phyloP scores from a whole-genome alignment of 2,797 vertebrate genomes.

The Prunella strophiata region DNA sequence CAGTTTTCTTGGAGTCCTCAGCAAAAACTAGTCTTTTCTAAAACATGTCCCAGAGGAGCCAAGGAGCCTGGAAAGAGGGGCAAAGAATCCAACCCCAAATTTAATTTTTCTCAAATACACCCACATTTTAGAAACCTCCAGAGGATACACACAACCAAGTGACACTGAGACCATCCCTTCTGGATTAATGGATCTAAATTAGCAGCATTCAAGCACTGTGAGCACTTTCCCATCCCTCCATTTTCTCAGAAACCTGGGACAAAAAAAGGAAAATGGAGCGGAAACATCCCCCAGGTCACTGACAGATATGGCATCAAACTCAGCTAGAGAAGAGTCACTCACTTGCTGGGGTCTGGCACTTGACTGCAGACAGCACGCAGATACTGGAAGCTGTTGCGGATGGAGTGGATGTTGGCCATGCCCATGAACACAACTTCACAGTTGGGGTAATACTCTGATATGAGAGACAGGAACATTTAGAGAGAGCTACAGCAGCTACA shows the following conservation, averaged over 20 bases:
- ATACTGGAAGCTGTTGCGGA: conserved; percentile 97
- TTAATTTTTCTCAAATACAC: background rate
- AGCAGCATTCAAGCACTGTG: background rate
- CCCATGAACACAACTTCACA: conserved; percentile 99
- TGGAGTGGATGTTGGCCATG: conserved; percentile 99
- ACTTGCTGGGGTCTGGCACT: conserved; percentile 98
- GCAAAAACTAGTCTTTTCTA: background rate
- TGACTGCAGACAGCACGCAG: conserved; percentile 95
- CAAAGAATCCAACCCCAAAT: background rate
- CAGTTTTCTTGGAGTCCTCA: background rate
- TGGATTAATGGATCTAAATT: background rate
- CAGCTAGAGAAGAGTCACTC: conserved; percentile 68
- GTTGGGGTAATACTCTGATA: conserved; percentile 96
- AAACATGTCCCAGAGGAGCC: background rate
- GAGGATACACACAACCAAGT: background rate
- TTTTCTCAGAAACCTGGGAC: background rate
- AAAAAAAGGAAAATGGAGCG: background rate
- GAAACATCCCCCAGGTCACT: background rate
- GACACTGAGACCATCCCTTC: background rate
- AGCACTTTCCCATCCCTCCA: background rate
- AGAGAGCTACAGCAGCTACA: background rate
- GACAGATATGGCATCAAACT: background rate
- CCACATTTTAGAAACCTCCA: background rate
- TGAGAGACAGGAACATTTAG: background rate
- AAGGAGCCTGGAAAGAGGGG: background rate